Conservation (phyloP, 2,797 vertebrate species). For the Microctenopoma lineatum region DNA sequence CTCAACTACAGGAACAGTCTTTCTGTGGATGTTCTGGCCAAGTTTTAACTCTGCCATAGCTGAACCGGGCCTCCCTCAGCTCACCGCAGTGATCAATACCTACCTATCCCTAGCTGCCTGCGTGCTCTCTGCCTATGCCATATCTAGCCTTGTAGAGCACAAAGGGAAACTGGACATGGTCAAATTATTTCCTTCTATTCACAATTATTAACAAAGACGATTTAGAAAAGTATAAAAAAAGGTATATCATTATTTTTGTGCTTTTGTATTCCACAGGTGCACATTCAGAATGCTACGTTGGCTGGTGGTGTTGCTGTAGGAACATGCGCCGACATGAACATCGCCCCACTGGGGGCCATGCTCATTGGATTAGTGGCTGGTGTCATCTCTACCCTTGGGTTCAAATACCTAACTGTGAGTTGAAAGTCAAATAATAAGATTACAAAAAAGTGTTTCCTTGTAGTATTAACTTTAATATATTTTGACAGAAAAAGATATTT, state of each 20-base stretch:
- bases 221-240: neutral
- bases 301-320: conserved; percentile 97
- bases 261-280: conserved; percentile 83
- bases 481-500: too few relatives aligned
- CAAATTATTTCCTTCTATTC: conserved; percentile 47
- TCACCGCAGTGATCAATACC: conserved; percentile 90
- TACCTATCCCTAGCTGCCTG: conserved; percentile 93
- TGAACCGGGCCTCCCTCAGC: conserved; percentile 34
- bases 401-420: conserved; percentile 90
- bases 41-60: conserved; percentile 96
- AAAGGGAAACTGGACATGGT: conserved; percentile 96
- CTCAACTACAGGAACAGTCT: conserved; percentile 88
- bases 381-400: conserved; percentile 90
- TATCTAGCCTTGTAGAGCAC: conserved; percentile 89
- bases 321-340: conserved; percentile 92
- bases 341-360: conserved; percentile 88
- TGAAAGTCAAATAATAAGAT: neutral
- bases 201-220: neutral
- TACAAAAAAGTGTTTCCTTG: neutral
- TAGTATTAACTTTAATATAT: too few relatives aligned
- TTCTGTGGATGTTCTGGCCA: conserved; percentile 98
- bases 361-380: conserved; percentile 90
- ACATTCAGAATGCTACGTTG: conserved; percentile 96
- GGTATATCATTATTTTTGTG: neutral
- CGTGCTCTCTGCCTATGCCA: conserved; percentile 87